These are phyloP conservation scores for Laterallus jamaicensis DNA, from an alignment of 2,113 vertebrate species.

Conservation along the genomic window DNA sequence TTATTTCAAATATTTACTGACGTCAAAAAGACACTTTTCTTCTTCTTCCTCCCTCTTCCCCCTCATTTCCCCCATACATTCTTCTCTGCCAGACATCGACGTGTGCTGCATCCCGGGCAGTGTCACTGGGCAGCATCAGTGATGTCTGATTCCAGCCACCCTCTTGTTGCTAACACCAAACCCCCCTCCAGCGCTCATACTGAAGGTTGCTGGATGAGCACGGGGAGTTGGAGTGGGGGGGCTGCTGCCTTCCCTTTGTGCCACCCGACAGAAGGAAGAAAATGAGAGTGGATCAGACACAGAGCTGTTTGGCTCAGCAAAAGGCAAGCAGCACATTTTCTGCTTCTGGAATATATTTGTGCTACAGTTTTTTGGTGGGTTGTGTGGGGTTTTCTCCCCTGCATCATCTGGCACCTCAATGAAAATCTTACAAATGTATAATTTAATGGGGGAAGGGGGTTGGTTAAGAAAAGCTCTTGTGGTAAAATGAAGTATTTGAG, in stretches of 20 bases:
- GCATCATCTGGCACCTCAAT: not conserved
- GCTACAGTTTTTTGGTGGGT: not conserved
- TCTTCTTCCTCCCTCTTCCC: not conserved
- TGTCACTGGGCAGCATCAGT: not conserved
- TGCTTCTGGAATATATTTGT: not conserved
- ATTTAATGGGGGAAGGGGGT: not conserved
- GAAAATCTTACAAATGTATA: not conserved
- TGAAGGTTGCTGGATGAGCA: not conserved
- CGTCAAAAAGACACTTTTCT: not conserved
- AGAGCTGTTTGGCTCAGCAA: not conserved
- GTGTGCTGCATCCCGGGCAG: accelerated
- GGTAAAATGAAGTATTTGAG: not conserved
- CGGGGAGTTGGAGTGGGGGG: no score
- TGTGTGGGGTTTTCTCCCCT: not conserved
- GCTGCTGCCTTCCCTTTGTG: not conserved
- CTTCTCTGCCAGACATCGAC: not conserved
- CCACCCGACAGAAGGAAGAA: not conserved
- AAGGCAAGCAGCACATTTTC: not conserved
- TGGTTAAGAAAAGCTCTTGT: not conserved
- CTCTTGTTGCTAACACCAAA: not conserved
- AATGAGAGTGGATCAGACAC: not conserved
- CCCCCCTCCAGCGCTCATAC: accelerated
- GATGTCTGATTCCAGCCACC: not conserved
- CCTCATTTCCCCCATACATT: accelerated
- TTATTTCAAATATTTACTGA: conserved; percentile 44